Evolutionary conservation across 1,140 invertebrate species (phyloP).

Genomic region (Reticulitermes speratus): DNA sequence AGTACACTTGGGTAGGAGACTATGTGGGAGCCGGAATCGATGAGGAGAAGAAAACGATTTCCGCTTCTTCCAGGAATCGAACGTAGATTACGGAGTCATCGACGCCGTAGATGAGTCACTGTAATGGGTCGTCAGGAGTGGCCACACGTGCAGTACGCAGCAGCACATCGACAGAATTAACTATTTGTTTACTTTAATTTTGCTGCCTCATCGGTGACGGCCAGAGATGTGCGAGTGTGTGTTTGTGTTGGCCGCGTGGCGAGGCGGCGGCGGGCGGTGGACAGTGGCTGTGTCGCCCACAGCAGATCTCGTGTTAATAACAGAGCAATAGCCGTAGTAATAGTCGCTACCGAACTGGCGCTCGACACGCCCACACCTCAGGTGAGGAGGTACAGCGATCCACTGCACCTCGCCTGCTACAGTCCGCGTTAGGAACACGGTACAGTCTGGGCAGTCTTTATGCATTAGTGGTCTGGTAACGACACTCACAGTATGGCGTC

Average conservation of each 20-base stretch:
- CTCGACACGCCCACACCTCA: background rate
- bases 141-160: no score
- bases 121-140: no score
- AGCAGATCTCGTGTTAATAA: slow-evolving; percentile 10
- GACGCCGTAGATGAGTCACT: no score
- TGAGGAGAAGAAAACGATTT: no score
- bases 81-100: no score
- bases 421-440: background rate
- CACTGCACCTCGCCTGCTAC: background rate
- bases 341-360: background rate
- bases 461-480: no score
- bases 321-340: background rate
- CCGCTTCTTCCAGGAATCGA: no score
- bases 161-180: no score
- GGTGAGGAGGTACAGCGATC: background rate
- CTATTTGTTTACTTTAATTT: background rate
- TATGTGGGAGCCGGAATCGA: no score
- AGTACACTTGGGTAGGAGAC: no score
- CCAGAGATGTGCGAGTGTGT: background rate
- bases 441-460: background rate
- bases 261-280: background rate
- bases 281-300: background rate
- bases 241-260: background rate
- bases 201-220: background rate
- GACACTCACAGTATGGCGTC: no score